A percentile compares a stretch with the other conserved stretches of the same genome.
Conservation (phyloP, 2,113 vertebrate species). For the Columbina picui region DNA sequence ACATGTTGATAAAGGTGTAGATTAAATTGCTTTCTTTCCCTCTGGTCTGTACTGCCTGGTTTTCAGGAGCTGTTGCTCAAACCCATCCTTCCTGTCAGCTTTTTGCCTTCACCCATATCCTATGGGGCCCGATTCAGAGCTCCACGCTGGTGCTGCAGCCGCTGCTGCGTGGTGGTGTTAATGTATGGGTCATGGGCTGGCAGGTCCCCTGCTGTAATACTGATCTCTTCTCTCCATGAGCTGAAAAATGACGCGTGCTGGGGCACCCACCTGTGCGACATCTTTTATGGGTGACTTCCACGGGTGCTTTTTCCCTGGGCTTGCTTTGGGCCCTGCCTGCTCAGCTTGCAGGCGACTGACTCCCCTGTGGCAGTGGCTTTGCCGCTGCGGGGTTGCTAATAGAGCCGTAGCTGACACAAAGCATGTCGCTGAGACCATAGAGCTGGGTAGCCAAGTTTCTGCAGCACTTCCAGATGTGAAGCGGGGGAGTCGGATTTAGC, state of each 20-base stretch:
- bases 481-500: neutral
- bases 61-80: neutral
- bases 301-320: fast-evolving
- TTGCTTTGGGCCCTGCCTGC: neutral
- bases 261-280: fast-evolving
- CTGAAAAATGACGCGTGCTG: neutral
- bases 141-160: neutral
- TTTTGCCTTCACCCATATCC: neutral
- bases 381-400: fast-evolving
- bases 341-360: neutral
- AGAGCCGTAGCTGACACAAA: neutral
- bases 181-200: fast-evolving
- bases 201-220: neutral
- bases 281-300: neutral
- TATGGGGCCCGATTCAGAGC: neutral
- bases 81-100: neutral
- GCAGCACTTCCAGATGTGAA: conserved; percentile 50
- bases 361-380: fast-evolving
- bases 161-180: fast-evolving
- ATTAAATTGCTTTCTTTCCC: neutral
- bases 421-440: fast-evolving
- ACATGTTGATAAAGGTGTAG: neutral
- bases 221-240: neutral
- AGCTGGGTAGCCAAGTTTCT: neutral
- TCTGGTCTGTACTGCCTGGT: neutral